phyloP scores from a whole-genome alignment of 1,140 invertebrate genomes.

The Drosophila seguyi region DNA sequence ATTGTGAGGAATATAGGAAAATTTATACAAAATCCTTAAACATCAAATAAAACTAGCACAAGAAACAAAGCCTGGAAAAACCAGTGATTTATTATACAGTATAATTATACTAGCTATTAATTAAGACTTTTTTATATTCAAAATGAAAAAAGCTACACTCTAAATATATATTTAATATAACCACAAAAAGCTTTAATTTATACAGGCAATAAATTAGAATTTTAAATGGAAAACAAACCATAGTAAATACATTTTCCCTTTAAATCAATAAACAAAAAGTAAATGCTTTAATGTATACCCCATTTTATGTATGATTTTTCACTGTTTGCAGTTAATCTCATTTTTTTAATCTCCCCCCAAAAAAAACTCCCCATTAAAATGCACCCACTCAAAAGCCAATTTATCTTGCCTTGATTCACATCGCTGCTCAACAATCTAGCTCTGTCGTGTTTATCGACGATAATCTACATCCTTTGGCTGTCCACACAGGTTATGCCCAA shows the following conservation, averaged over 20 bases:
- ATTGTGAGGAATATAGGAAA: neutral
- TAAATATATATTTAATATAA: neutral
- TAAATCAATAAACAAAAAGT: neutral
- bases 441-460: conserved; percentile 37
- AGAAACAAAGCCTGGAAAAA: neutral
- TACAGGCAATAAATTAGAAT: neutral
- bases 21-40: neutral
- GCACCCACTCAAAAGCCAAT: conserved; percentile 3
- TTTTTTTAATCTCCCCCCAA: neutral
- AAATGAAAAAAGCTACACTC: neutral
- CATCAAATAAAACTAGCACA: neutral
- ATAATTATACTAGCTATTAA: neutral
- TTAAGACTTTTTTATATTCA: neutral
- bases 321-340: neutral
- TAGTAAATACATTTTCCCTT: neutral
- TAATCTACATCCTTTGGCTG: conserved; percentile 43
- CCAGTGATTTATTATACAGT: neutral
- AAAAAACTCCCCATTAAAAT: neutral
- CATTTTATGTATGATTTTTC: neutral
- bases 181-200: neutral
- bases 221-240: neutral
- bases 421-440: conserved; percentile 10
- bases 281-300: neutral
- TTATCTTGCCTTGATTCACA: conserved; percentile 13
- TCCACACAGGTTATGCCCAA: conserved; percentile 36